Percentiles rank a stretch among this genome's conserved stretches.
Conservation (phyloP, 2,888 invertebrate species). For the Aleiodes alternator region DNA sequence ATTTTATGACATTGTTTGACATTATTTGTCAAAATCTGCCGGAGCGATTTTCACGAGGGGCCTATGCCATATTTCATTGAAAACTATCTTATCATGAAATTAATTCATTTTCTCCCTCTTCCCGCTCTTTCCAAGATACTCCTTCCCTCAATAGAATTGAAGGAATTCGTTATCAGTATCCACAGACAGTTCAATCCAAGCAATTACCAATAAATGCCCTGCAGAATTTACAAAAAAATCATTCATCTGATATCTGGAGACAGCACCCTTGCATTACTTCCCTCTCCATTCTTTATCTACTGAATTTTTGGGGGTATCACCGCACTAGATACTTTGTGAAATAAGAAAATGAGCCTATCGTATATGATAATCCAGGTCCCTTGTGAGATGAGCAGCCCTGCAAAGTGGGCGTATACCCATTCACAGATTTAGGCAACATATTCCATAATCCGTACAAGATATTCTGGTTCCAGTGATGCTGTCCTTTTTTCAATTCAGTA, state of each 20-base stretch:
- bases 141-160: not conserved
- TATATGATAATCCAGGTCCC: conserved; percentile 64
- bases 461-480: conserved; percentile 55
- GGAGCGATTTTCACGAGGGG: too few relatives aligned
- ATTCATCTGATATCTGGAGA: conserved; percentile 37
- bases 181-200: conserved; percentile 5
- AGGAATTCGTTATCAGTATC: not conserved
- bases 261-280: conserved; percentile 5
- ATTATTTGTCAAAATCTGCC: too few relatives aligned
- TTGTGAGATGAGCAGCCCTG: conserved; percentile 53
- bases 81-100: conserved; percentile 52
- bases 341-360: conserved; percentile 70
- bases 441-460: conserved; percentile 72
- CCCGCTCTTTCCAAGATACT: too few relatives aligned
- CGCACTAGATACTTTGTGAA: conserved; percentile 43
- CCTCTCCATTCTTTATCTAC: conserved; percentile 34
- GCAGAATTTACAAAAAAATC: conserved; percentile 26
- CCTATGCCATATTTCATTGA: too few relatives aligned
- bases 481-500: conserved; percentile 5
- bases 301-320: conserved; percentile 28
- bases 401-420: conserved; percentile 67
- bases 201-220: conserved; percentile 6
- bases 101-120: conserved; percentile 46
- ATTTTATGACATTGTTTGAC: too few relatives aligned
- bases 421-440: conserved; percentile 69